Evolutionary conservation across 2,888 invertebrate genomes (phyloP).

Genomic region (Synergus itoensis): DNA sequence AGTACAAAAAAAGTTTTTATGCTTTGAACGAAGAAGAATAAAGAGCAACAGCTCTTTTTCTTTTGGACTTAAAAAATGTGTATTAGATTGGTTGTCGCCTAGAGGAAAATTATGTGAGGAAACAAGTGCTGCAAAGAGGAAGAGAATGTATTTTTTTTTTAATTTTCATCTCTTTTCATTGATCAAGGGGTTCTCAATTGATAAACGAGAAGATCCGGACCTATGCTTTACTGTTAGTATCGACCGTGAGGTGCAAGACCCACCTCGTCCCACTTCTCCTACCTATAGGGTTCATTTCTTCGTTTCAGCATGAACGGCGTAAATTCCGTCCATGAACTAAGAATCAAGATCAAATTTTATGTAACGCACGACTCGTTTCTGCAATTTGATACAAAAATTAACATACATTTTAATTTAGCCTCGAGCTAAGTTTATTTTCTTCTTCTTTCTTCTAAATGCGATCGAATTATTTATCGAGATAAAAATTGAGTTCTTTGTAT

Average conservation of each 20-base stretch:
- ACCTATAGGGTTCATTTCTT: conserved; percentile 3
- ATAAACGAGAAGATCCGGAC: conserved; percentile 8
- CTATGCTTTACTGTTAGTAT: conserved; percentile 32
- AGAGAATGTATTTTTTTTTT: neutral
- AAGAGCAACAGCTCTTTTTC: neutral
- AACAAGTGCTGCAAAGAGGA: neutral
- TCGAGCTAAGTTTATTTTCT: no score
- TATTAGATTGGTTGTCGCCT: neutral
- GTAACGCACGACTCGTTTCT: neutral
- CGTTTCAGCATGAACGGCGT: conserved; percentile 13
- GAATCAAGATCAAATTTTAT: neutral
- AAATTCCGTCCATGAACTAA: conserved; percentile 18
- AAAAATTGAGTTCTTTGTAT: neutral
- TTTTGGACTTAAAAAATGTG: neutral
- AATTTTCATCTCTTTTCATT: neutral
- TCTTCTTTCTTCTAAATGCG: no score
- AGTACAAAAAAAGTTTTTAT: neutral
- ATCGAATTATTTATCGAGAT: neutral
- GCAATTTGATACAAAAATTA: neutral
- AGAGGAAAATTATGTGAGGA: neutral
- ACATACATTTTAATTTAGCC: no score
- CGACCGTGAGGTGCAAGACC: conserved; percentile 34
- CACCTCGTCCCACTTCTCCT: conserved; percentile 11
- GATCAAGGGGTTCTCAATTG: conserved; percentile 32
- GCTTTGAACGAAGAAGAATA: neutral